Evolutionary conservation across 2,888 invertebrate genomes (phyloP), one percentile per base, ranked within the genome.

Genomic region (Pinctada fucata): DNA sequence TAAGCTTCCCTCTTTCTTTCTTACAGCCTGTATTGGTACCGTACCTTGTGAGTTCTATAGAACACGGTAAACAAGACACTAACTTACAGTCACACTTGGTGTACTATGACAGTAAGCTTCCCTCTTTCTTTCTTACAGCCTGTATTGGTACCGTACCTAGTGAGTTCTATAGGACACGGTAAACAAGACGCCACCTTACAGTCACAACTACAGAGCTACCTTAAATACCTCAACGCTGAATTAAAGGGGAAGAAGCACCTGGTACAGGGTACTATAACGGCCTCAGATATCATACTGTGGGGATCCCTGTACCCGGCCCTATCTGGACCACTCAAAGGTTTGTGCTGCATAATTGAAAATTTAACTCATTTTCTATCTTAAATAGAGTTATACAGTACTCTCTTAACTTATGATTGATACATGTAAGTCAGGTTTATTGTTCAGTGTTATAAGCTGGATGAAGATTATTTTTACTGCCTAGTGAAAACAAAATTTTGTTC

Each of bases 211-310:
- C 76, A 76, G 4, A 77, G 76, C 0, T 79, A 84, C 58, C 77
- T 89, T n/a, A 81, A 80, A 63, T 84, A 85, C 69, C 81, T 90
- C 8, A 87, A 88, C 67, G 75, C 74, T 47, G 86, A 84, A 72
- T 75, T 90, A n/a, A 83, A 84, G 70, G 85, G 85, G 58, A 84
- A 82, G 65, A 76, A 80, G 31, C 83, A 72, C 72, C 74, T 90
- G 4, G 75, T 79, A 49, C 84, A 90, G 90, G 80, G 82, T 16
- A 72, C 82, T 68, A 66, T 87, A 6, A 81, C 86, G n/a, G 80
- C 84, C 45, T 88, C 88, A 66, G 90, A 90, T 80, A 77, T 91
- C 45, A 85, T 84, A 16, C 80, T 91, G 6, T 90, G 88, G 88
- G 82, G 86, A 5, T 83, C 89, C 0, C 68, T 91, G 3, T 90